phyloP scores from a whole-genome alignment of 2,797 vertebrate species.

The Tenualosa thibaudeaui region DNA sequence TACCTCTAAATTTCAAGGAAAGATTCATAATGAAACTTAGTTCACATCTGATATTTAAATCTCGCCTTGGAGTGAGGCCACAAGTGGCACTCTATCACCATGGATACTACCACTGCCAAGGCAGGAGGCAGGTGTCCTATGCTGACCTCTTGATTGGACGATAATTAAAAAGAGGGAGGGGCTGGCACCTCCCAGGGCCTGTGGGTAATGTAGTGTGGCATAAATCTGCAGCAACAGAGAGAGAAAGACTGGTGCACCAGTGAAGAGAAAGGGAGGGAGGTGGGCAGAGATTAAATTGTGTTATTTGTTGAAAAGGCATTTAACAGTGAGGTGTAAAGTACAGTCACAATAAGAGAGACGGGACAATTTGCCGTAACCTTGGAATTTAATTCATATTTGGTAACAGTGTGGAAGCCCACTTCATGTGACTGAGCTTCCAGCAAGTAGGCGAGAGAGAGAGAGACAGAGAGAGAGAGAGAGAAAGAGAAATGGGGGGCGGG shows the following conservation, averaged over 20 bases:
- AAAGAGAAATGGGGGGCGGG: no score
- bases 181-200: neutral
- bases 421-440: neutral
- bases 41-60: neutral
- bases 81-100: conserved; percentile 13
- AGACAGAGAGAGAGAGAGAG: conserved; percentile 2
- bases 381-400: neutral
- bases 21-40: neutral
- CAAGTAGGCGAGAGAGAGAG: neutral
- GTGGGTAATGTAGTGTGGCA: neutral
- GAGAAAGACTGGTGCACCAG: neutral
- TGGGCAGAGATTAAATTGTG: conserved; percentile 6
- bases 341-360: neutral
- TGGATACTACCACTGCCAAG: conserved; percentile 16
- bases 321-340: conserved; percentile 10
- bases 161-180: conserved; percentile 34
- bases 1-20: neutral
- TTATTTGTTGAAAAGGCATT: conserved; percentile 5
- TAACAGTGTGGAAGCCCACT: neutral
- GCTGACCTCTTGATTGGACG: conserved; percentile 31
- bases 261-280: neutral
- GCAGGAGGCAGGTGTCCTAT: conserved; percentile 33
- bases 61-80: neutral
- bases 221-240: neutral
- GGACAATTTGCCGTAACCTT: neutral